A percentile compares a stretch with the other conserved stretches of the same genome.
Conservation (phyloP, 92 coral and sea anemone genomes). For the Virgularia gustaviana region DNA sequence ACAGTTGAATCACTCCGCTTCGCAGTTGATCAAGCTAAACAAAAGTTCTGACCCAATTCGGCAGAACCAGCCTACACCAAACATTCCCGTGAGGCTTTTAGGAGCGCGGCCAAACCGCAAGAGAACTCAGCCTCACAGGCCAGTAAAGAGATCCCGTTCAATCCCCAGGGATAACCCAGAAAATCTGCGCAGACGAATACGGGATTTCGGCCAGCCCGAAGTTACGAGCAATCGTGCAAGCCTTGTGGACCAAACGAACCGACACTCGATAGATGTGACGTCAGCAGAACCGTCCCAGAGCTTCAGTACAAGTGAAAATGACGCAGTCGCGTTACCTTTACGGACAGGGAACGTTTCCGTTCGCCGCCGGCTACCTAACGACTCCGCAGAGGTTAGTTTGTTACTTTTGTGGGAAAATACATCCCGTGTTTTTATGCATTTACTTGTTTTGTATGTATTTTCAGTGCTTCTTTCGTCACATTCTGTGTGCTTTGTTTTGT, state of each 20-base stretch:
- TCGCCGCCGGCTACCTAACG: not conserved
- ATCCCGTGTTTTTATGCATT: too few species aligned
- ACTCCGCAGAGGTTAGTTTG: not conserved
- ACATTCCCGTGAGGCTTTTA: constrained; percentile 8
- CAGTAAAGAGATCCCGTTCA: constrained; percentile 29
- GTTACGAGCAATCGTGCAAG: not conserved
- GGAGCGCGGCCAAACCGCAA: constrained; percentile 13
- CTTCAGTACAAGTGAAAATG: not conserved
- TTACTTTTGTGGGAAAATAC: not conserved
- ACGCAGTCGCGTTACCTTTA: not conserved
- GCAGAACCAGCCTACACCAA: constrained; percentile 21
- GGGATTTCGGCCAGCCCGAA: constrained; percentile 17
- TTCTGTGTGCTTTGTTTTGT: too few species aligned
- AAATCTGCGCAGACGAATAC: constrained; percentile 27
- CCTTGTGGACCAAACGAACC: constrained; percentile 2
- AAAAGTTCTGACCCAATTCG: constrained; percentile 4
- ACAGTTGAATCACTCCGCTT: constrained; percentile 23
- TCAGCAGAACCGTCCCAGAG: constrained; percentile 7
- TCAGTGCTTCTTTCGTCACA: too few species aligned
- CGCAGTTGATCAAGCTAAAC: not conserved
- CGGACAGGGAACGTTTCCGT: not conserved
- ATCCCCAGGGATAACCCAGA: constrained; percentile 31
- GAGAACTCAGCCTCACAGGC: constrained; percentile 13
- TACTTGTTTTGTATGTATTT: too few species aligned
- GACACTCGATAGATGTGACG: constrained; percentile 24